phyloP scores from a whole-genome alignment of 1,140 invertebrate species.

The Scaptomyza pallida region DNA sequence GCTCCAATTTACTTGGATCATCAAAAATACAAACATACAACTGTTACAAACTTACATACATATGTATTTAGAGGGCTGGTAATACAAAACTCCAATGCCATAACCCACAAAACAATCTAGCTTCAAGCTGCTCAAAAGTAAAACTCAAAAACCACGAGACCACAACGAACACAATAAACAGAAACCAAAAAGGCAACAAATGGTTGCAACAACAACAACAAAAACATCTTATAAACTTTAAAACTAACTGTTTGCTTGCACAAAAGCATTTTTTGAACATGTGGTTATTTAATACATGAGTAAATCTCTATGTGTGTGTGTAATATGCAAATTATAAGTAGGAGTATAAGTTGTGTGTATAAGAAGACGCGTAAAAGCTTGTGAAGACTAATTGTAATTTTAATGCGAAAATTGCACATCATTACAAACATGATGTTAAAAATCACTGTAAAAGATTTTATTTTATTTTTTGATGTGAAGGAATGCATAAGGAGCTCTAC shows the following conservation, averaged over 20 bases:
- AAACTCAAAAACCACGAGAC: conserved; percentile 67
- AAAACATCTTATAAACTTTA: conserved; percentile 36
- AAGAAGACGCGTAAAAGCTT: not conserved
- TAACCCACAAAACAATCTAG: conserved; percentile 42
- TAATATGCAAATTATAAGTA: conserved; percentile 36
- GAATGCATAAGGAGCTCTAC: no score
- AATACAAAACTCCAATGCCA: conserved; percentile 71
- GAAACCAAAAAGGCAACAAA: conserved; percentile 40
- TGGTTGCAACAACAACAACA: conserved; percentile 20
- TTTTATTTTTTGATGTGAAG: no score
- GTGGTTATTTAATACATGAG: conserved; percentile 40
- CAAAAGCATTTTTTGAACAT: conserved; percentile 14
- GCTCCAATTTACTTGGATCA: not conserved
- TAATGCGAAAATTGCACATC: not conserved
- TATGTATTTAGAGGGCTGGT: conserved; percentile 24
- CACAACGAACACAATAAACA: conserved; percentile 49
- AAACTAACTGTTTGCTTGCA: conserved; percentile 13
- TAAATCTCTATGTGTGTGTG: conserved; percentile 28
- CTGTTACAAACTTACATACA: conserved; percentile 2
- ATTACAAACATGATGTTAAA: not conserved
- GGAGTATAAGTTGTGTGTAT: not conserved
- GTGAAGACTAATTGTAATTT: not conserved
- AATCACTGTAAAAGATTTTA: no score
- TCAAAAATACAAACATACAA: conserved; percentile 2
- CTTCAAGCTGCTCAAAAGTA: conserved; percentile 14